A percentile compares a stretch with the other conserved stretches of the same genome.
Conservation (phyloP, 2,113 vertebrate genomes). For the Aramus guarauna region DNA sequence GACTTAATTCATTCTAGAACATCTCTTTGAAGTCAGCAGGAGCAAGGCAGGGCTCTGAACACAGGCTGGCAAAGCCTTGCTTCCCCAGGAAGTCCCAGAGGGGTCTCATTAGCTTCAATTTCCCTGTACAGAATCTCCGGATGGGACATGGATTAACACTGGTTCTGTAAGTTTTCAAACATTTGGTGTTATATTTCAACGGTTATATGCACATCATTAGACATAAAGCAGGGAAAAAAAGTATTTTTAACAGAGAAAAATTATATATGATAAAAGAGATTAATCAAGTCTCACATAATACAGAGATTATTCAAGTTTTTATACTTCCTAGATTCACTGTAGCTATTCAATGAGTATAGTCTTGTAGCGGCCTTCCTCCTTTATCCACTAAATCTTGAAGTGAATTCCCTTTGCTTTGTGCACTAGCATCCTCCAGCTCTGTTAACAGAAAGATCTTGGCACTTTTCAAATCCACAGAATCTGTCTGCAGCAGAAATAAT, state of each 20-base stretch:
- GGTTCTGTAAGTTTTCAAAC: background rate
- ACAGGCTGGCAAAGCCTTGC: background rate
- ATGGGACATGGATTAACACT: background rate
- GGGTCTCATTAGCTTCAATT: background rate
- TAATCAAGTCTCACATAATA: background rate
- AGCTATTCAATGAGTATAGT: background rate
- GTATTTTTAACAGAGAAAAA: background rate
- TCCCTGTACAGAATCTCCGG: background rate
- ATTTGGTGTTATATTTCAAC: background rate
- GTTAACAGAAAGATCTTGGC: background rate
- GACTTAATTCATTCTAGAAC: background rate
- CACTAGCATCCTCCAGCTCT: background rate
- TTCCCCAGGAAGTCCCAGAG: background rate
- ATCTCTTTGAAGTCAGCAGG: background rate
- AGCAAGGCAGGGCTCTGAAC: background rate
- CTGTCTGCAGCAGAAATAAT: background rate
- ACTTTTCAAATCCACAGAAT: background rate
- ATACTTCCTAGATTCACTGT: background rate
- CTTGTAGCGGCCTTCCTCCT: background rate
- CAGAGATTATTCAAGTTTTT: background rate
- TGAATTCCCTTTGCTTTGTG: background rate
- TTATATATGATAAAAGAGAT: background rate
- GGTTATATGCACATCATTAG: fast-evolving
- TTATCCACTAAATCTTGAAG: background rate
- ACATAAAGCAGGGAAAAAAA: background rate